Conservation (phyloP, 1,140 invertebrate genomes). For the Phymorhynchus buccinoides region DNA sequence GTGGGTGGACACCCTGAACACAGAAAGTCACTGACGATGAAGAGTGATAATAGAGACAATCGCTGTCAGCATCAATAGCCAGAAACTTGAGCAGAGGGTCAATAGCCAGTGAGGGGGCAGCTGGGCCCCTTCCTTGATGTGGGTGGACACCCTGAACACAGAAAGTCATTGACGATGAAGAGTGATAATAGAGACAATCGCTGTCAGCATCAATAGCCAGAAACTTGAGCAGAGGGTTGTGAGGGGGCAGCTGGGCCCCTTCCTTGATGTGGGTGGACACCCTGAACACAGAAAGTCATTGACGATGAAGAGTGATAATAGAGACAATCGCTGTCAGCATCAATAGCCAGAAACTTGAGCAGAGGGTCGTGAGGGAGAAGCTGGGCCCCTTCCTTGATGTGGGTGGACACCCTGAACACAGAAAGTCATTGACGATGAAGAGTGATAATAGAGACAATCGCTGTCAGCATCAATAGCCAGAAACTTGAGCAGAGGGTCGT, state of each 20-base stretch:
- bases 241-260: conserved; percentile 49
- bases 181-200: too few species aligned
- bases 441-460: too few species aligned
- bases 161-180: too few species aligned
- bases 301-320: too few species aligned
- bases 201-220: too few species aligned
- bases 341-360: conserved; percentile 64
- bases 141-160: conserved; percentile 35
- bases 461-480: too few species aligned
- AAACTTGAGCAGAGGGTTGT: conserved; percentile 61
- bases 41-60: too few species aligned
- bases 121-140: conserved; percentile 53
- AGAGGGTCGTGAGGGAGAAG: conserved; percentile 56
- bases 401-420: conserved; percentile 41
- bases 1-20: conserved; percentile 38
- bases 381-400: conserved; percentile 52
- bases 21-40: too few species aligned
- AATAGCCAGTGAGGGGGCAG: conserved; percentile 55
- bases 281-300: not conserved
- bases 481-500: conserved; percentile 61
- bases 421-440: too few species aligned
- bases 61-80: too few species aligned
- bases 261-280: conserved; percentile 53
- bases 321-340: too few species aligned
- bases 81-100: conserved; percentile 63